Percentiles rank a stretch among this genome's conserved stretches.
Conservation (phyloP, 2,113 vertebrate genomes). For the Calidris pygmaea region DNA sequence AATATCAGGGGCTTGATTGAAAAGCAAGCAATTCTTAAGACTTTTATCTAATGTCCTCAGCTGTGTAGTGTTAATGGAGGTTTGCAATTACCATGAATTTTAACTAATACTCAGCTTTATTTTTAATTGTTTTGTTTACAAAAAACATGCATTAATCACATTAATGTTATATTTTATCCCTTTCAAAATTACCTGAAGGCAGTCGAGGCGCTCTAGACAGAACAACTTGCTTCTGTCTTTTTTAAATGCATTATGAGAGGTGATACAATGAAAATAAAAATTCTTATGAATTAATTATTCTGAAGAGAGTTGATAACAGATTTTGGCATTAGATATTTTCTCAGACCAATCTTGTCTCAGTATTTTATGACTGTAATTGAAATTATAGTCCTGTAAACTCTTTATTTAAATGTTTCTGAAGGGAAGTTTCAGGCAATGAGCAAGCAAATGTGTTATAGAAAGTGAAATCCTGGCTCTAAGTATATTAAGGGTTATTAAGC, state of each 20-base stretch:
- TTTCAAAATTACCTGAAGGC: slow-evolving; percentile 39
- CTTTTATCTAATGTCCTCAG: slow-evolving; percentile 86
- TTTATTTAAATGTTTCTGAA: neutral
- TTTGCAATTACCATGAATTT: slow-evolving; percentile 86
- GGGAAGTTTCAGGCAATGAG: neutral
- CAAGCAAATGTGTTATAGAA: neutral
- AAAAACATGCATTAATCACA: slow-evolving; percentile 80
- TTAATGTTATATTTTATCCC: slow-evolving; percentile 68
- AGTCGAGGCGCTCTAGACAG: neutral
- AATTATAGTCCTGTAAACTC: neutral
- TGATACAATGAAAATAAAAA: neutral
- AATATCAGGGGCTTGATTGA: slow-evolving; percentile 69
- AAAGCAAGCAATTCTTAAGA: slow-evolving; percentile 59
- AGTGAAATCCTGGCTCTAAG: neutral
- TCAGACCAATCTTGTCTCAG: neutral
- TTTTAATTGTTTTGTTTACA: slow-evolving; percentile 80
- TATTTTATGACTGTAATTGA: neutral
- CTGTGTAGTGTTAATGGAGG: slow-evolving; percentile 82
- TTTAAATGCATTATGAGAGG: neutral
- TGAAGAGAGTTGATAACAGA: neutral
- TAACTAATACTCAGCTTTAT: slow-evolving; percentile 78
- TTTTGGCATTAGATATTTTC: neutral
- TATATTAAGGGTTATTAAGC: neutral
- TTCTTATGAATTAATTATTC: neutral
- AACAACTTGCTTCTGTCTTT: neutral